Evolutionary conservation across 2,113 vertebrate genomes (phyloP).

Genomic region (Cromileptes altivelis): DNA sequence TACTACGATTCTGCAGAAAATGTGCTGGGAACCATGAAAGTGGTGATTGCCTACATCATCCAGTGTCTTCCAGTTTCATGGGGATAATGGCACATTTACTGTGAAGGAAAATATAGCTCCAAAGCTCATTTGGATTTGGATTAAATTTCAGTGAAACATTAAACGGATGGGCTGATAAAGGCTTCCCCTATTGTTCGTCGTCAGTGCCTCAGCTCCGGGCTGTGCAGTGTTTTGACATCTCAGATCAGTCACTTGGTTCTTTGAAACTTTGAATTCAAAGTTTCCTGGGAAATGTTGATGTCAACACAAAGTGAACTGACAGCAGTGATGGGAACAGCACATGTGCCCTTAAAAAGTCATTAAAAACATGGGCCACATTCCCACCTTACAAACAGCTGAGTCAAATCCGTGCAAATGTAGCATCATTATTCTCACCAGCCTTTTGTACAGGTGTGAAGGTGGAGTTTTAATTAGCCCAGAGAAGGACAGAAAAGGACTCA

Average conservation of each 20-base stretch:
- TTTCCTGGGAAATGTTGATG: neutral
- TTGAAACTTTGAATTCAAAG: conserved; percentile 13
- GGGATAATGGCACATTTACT: conserved; percentile 70
- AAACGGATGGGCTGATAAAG: conserved; percentile 60
- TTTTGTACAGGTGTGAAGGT: conserved; percentile 17
- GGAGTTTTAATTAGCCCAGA: conserved; percentile 58
- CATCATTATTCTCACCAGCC: conserved; percentile 8
- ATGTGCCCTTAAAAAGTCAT: conserved; percentile 1
- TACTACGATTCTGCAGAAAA: conserved; percentile 41
- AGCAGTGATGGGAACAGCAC: neutral
- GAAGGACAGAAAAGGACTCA: conserved; percentile 15
- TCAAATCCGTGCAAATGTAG: neutral
- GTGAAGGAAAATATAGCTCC: conserved; percentile 62
- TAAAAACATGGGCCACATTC: conserved; percentile 3
- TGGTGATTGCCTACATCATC: conserved; percentile 35
- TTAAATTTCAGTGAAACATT: conserved; percentile 75
- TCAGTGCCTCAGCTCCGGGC: conserved; percentile 41
- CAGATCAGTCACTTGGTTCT: conserved; percentile 42
- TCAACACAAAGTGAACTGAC: conserved; percentile 16
- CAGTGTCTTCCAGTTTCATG: conserved; percentile 54
- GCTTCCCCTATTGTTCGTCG: conserved; percentile 41
- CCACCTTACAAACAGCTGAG: neutral
- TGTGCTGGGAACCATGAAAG: conserved; percentile 60
- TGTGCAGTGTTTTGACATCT: conserved; percentile 44
- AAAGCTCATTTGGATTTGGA: conserved; percentile 75